Base-by-base conservation (phyloP, 2,888 invertebrate species). In the Sphecodes monilicornis region DNA sequence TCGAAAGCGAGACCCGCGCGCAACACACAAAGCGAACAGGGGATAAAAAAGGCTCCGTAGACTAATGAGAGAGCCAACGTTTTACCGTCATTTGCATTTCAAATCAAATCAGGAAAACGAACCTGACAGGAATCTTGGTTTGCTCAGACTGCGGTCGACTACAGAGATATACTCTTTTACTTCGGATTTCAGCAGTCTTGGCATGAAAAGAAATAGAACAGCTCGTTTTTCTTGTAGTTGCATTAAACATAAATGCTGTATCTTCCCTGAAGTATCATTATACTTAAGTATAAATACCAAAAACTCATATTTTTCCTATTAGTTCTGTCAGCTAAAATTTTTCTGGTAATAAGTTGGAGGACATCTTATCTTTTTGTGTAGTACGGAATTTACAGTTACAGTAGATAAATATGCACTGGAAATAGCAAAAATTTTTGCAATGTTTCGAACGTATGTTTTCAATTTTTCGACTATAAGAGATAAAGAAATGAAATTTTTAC, bases 71-170 rank as follows among this genome's bases (percentile, higher is more conserved):
- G 87, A 83, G 82, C 79, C 86, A 80, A 79, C 87, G 83, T 88
- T 84, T 84, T 85, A 86, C 88, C 73, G 77, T 84, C 86, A 86
- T 89, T 90, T 89, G 89, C 89, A 89, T 89, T 80, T 84, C 78
- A 88, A 89, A 89, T 83, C 86, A 80, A 85, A 89, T 89, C 90
- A 89, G 84, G 74, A 73, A 78, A 84, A 85, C 86, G 89, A 82
- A 86, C 84, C 84, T 82, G 82, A 78, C 78, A 69, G 22, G 87
- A 85, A 85, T 86, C 81, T 73, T 66, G 41, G 57, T 32, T 70
- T 16, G 18, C 71, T 1, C 26, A n/a, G 76, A 43, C 79, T 70
- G 75, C 50, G 72, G 64, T 46, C 60, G 46, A 73, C 50, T 29
- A 22, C 69, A 3, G 43, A 3, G 22, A 26, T 50, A 26, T 64